A percentile compares a stretch with the other conserved stretches of the same genome.
phyloP scores from a whole-genome alignment of 2,888 invertebrate species.

The Trichopria drosophilae region DNA sequence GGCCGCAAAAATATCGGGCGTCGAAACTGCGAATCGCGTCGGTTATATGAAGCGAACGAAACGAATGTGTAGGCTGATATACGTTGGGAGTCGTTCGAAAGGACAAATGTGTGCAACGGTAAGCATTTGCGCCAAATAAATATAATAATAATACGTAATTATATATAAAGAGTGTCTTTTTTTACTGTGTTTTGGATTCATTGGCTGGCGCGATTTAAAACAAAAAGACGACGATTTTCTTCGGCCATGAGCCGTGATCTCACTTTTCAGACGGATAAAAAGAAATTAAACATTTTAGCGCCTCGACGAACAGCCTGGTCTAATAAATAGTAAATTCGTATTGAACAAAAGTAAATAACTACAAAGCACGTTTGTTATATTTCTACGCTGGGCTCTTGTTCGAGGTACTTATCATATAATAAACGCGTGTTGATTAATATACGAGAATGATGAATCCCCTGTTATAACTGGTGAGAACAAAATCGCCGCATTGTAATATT shows the following conservation, averaged over 20 bases:
- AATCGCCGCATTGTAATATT: conserved; percentile 59
- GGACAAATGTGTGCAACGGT: too few relatives aligned
- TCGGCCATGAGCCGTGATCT: conserved; percentile 46
- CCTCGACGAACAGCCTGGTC: conserved; percentile 53
- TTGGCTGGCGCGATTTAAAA: conserved; percentile 31
- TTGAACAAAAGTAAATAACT: conserved; percentile 43
- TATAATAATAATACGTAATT: neutral
- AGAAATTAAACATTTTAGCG: conserved; percentile 31
- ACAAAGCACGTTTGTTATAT: conserved; percentile 55
- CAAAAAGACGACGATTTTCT: conserved; percentile 32
- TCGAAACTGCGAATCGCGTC: conserved; percentile 34
- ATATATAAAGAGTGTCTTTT: conserved; percentile 14
- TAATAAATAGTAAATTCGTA: conserved; percentile 55
- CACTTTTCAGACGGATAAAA: conserved; percentile 42
- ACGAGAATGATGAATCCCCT: conserved; percentile 53
- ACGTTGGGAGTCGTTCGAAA: too few relatives aligned
- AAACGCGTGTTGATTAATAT: conserved; percentile 56
- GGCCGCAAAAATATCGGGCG: conserved; percentile 33
- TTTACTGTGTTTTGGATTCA: neutral
- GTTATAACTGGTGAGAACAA: conserved; percentile 57
- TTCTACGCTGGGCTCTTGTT: conserved; percentile 57
- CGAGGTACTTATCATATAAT: conserved; percentile 48
- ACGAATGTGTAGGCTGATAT: too few relatives aligned
- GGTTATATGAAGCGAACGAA: too few relatives aligned
- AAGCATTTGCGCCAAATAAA: neutral